Evolutionary conservation across 2,113 vertebrate genomes (phyloP).

Genomic region (Dicrurus megarhynchus): DNA sequence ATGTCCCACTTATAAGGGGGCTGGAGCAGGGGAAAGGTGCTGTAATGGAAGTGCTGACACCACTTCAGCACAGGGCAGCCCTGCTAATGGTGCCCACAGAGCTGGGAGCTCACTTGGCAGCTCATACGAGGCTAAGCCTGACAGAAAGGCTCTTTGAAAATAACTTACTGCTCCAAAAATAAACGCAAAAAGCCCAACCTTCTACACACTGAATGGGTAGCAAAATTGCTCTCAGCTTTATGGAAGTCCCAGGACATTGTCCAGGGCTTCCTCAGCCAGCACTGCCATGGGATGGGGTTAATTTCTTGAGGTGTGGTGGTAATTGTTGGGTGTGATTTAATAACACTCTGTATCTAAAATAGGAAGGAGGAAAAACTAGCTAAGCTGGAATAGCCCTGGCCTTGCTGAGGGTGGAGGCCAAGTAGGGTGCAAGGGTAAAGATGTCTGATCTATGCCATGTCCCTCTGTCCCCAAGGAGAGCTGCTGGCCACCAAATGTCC

Average conservation of each 20-base stretch:
- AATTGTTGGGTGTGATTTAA: background rate
- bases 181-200: background rate
- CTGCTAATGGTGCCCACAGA: background rate
- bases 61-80: background rate
- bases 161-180: slow-evolving; percentile 16
- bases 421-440: background rate
- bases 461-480: background rate
- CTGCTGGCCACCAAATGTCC: background rate
- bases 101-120: background rate
- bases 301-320: background rate
- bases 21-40: background rate
- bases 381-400: background rate
- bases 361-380: background rate
- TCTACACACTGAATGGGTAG: background rate
- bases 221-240: background rate
- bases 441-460: rapidly evolving
- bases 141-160: slow-evolving; percentile 1
- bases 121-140: background rate
- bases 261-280: background rate
- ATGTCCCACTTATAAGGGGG: background rate
- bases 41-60: slow-evolving; percentile 19
- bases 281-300: background rate
- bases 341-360: background rate
- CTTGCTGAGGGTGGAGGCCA: background rate
- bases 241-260: background rate